Evolutionary conservation across 2,888 invertebrate species (phyloP), one percentile per base, ranked within the genome.

Genomic region (Timandra comae): DNA sequence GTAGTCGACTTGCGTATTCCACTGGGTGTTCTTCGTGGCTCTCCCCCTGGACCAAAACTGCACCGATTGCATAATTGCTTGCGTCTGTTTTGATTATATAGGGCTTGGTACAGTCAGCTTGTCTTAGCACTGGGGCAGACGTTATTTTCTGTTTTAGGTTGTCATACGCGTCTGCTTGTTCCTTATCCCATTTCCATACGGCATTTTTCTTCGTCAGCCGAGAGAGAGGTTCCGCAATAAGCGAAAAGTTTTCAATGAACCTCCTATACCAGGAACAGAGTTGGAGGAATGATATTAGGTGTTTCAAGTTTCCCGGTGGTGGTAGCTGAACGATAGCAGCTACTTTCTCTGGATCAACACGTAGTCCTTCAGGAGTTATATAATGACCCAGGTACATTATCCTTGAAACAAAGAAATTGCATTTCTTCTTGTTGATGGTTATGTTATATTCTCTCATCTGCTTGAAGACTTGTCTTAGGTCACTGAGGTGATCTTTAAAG

Each of bases 221-320:
- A 2, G 27, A 11, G 5, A 27, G 12, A 12, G 27, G 27, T 6
- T 12, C 11, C 6, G 12, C 12, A 2, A 53, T 35, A 9, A 40
- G 26, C 0, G 50, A 33, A 30, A 57, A 56, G 0, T 43, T 27
- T 4, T 35, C 27, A 9, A 63, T 50, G 22, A 57, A 60, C 6
- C 56, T 24, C 12, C 46, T 10, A 6, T 33, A 55, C 51, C 30
- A 52, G 1, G 35, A 41, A 20, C 35, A 30, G 1, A 48, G 56
- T 27, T 58, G 54, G 0, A 60, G 7, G 26, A 56, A 55, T 1
- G 49, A 35, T 7, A 46, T 8, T 0, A 56, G 10, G 9, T 40
- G 28, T 28, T 40, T 29, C 0, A 49, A 2, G 12, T 45, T 56
- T 3, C 5, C 40, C 0, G 55, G 55, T 7, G 27, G 11, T n/a